Percentiles rank a stretch among this genome's conserved stretches.
Conservation (phyloP, 2,797 vertebrate species). For the Anolis apletophallus region DNA sequence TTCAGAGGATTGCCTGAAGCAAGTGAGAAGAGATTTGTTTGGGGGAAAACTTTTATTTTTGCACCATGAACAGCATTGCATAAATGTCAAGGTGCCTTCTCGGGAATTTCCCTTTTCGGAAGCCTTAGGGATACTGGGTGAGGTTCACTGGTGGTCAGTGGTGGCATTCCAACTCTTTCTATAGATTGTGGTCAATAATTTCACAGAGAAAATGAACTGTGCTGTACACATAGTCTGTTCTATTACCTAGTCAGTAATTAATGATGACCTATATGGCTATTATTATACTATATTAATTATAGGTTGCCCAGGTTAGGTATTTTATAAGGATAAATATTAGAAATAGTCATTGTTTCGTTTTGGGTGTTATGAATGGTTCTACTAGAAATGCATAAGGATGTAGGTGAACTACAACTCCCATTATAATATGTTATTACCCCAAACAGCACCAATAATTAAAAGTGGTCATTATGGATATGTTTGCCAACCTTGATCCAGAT, state of each 20-base stretch:
- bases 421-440: no score
- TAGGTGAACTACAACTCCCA: no score
- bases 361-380: no score
- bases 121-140: slow-evolving; percentile 19
- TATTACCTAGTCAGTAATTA: background rate
- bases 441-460: no score
- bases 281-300: no score
- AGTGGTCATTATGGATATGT: no score
- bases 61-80: slow-evolving; percentile 18
- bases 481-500: no score
- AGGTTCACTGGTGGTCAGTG: slow-evolving; percentile 15
- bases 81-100: slow-evolving; percentile 26
- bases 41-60: background rate
- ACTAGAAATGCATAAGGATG: no score
- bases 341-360: no score
- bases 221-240: background rate
- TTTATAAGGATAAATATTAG: no score
- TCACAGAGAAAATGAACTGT: background rate
- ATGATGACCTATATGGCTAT: background rate
- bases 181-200: background rate
- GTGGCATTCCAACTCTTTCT: background rate
- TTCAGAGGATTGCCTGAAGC: slow-evolving; percentile 27
- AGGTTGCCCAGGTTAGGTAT: no score
- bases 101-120: slow-evolving; percentile 22
- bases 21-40: slow-evolving; percentile 14